Evolutionary conservation across 2,113 vertebrate species (phyloP).

Genomic region (Microcebus griseorufus): DNA sequence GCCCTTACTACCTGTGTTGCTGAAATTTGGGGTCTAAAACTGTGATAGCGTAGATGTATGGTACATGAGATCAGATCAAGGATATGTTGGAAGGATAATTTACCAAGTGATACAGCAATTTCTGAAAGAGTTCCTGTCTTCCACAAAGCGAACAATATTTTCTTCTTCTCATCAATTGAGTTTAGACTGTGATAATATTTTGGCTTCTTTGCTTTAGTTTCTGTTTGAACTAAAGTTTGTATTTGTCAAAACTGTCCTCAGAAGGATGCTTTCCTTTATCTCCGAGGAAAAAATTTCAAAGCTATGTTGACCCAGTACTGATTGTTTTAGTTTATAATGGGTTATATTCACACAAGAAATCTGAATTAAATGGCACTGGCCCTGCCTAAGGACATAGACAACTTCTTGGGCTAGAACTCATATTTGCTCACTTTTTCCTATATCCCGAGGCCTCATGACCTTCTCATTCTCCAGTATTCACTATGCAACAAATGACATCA

Average conservation of each 20-base stretch:
- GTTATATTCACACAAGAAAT: not conserved
- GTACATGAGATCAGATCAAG: not conserved
- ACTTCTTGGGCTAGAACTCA: not conserved
- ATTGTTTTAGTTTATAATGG: not conserved
- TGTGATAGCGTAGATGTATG: not conserved
- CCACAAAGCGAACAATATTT: not conserved
- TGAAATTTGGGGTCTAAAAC: not conserved
- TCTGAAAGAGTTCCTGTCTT: not conserved
- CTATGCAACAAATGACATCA: not conserved
- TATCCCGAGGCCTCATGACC: not conserved
- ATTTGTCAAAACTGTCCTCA: not conserved
- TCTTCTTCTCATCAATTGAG: not conserved
- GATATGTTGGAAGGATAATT: not conserved
- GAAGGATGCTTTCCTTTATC: not conserved
- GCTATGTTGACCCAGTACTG: not conserved
- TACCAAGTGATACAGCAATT: not conserved
- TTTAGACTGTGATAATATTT: conserved; percentile 19
- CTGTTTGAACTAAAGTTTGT: not conserved
- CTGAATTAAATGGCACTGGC: not conserved
- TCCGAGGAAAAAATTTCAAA: conserved; percentile 5
- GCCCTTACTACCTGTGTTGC: not conserved
- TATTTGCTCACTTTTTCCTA: not conserved
- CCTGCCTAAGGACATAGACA: not conserved
- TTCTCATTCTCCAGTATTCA: not conserved
- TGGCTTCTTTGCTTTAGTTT: not conserved